Conservation (phyloP, 2,888 invertebrate genomes). For the Tetragonula carbonaria region DNA sequence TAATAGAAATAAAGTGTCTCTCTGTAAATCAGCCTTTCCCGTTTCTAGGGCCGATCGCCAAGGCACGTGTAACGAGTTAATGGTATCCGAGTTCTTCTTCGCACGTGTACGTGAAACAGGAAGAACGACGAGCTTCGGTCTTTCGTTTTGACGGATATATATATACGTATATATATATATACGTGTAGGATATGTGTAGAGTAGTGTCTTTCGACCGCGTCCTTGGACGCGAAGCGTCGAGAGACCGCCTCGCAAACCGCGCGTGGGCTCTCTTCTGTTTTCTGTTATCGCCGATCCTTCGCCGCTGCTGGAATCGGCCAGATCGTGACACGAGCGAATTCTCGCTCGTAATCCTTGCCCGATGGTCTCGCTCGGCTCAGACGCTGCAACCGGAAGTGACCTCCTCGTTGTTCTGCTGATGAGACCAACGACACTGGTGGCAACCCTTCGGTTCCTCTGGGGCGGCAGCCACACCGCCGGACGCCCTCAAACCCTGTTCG, state of each 20-base stretch:
- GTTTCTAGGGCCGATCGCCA: conserved; percentile 53
- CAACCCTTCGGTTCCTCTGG: conserved; percentile 83
- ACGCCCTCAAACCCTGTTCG: conserved; percentile 88
- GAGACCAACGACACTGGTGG: conserved; percentile 85
- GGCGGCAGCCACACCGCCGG: conserved; percentile 74
- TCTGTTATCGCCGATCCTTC: background rate
- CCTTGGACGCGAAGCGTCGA: conserved; percentile 23
- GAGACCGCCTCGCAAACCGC: conserved; percentile 28
- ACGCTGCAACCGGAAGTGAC: conserved; percentile 86
- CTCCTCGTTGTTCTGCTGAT: conserved; percentile 85
- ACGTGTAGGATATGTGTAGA: conserved; percentile 64
- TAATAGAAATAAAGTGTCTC: conserved; percentile 54
- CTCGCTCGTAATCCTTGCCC: background rate
- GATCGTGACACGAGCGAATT: background rate
- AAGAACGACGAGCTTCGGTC: conserved; percentile 36
- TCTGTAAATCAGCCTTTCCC: conserved; percentile 64
- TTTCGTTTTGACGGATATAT: conserved; percentile 35
- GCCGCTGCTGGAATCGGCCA: background rate
- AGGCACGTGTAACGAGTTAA: conserved; percentile 63
- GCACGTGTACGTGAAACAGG: conserved; percentile 21
- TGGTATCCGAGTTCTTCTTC: conserved; percentile 49
- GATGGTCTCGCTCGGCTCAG: conserved; percentile 75
- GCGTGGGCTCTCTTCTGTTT: conserved; percentile 12
- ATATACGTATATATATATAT: conserved; percentile 18
- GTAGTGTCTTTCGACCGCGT: conserved; percentile 33